Evolutionary conservation across 2,888 invertebrate genomes (phyloP).

Genomic region (Drosophila formosana): DNA sequence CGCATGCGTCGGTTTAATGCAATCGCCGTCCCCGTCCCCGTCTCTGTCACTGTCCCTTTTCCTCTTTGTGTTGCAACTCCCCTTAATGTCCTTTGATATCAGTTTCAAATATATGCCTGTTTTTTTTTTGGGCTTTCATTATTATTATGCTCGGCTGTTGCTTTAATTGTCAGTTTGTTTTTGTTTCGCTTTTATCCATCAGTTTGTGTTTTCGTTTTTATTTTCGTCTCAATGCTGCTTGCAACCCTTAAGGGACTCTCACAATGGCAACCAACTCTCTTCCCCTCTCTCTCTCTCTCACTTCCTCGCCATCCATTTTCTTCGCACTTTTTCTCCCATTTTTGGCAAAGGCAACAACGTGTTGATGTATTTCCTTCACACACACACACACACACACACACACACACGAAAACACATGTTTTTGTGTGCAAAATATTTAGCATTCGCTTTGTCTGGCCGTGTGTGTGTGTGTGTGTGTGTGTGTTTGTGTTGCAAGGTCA

Average conservation of each 20-base stretch:
- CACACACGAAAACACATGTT: conserved; percentile 58
- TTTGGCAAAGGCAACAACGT: conserved; percentile 60
- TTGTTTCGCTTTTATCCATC: conserved; percentile 27
- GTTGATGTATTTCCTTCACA: conserved; percentile 61
- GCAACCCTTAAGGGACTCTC: conserved; percentile 37
- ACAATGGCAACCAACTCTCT: background rate
- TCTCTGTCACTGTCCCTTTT: background rate
- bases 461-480: background rate
- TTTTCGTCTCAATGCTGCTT: conserved; percentile 48
- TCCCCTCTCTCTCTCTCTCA: background rate
- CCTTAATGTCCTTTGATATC: background rate
- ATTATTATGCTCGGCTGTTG: background rate
- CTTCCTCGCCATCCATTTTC: conserved; percentile 7
- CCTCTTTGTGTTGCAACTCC: background rate
- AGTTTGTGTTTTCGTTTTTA: conserved; percentile 60
- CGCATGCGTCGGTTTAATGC: conserved; percentile 29
- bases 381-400: conserved; percentile 18
- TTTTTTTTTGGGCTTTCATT: background rate
- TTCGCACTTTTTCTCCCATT: conserved; percentile 31
- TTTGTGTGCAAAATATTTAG: conserved; percentile 54
- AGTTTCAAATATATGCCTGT: background rate
- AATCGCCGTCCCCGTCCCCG: background rate
- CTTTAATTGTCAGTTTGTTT: conserved; percentile 19
- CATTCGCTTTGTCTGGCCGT: conserved; percentile 59
- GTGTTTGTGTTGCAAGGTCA: conserved; percentile 77